Base-by-base conservation (phyloP, 2,888 invertebrate genomes). In the Cartodere bifasciata region DNA sequence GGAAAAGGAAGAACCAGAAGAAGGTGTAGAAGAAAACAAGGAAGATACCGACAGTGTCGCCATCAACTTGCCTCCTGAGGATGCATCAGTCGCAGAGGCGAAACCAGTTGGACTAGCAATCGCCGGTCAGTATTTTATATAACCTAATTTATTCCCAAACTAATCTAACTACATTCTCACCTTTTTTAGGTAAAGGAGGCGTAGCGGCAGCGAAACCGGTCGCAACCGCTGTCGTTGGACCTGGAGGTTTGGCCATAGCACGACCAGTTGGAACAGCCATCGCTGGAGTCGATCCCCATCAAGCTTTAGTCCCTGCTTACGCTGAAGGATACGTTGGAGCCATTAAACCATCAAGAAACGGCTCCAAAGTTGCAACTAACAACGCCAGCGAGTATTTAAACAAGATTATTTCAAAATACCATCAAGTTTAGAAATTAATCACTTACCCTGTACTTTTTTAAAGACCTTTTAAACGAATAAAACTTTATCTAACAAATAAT, bases 231-330 rank as follows among this genome's bases (percentile, higher is more conserved):
- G 67, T 82, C 1, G 72, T 72, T 1, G 81, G 81, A 0, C 65
- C 69, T 1, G 70, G 71, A 23, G 82, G 82, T 0, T 54, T 79
- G 5, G 81, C 82, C 0, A 62, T 82, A 3, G 74, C 81, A 0
- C 64, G 71, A 3, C 82, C 82, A 0, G 65, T 78, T 1, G 81
- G 72, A 13, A 81, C 81, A 0, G 82, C 82, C 4, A 73, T 83
- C 17, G 81, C 82, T 2, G 82, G 82, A 2, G 61, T 82, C 1
- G 65, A 69, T 35, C 72, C 73, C 0, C 58, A 59, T 29, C 58
- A 62, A 44, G 52, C 57, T 5, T 39, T 60, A 7, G 46, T 60
- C 10, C 60, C 60, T 11, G 47, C 56, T 14, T 53, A 51, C 29
- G 52, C 48, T 7, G 52, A 55, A 35, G 46, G 43, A 4, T 41